Percentiles rank a stretch among this genome's conserved stretches.
Evolutionary conservation across 2,797 vertebrate species (phyloP).

Genomic region (Siniperca obscura): DNA sequence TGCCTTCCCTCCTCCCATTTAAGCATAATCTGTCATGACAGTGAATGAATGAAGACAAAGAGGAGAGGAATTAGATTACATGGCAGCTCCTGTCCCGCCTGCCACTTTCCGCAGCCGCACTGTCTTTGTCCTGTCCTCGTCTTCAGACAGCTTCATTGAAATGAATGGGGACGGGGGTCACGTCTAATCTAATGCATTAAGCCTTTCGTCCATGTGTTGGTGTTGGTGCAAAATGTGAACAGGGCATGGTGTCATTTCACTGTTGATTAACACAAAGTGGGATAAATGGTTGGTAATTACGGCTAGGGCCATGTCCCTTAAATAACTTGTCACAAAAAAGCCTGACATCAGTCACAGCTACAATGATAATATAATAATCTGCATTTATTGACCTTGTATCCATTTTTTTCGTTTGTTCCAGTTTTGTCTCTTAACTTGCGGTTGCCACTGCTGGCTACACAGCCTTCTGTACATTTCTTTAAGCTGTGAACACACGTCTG

Average conservation of each 20-base stretch:
- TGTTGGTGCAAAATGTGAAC: slow-evolving; percentile 29
- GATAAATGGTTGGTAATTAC: slow-evolving; percentile 60
- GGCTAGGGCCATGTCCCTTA: not conserved
- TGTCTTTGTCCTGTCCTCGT: slow-evolving; percentile 46
- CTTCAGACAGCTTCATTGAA: slow-evolving; percentile 59
- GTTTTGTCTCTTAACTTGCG: not conserved
- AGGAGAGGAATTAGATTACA: slow-evolving; percentile 68
- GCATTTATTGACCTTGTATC: not conserved
- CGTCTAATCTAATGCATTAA: slow-evolving; percentile 45
- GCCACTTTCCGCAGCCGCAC: slow-evolving; percentile 29
- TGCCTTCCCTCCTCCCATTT: slow-evolving; percentile 28
- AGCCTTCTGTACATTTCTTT: not conserved
- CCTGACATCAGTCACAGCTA: not conserved
- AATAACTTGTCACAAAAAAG: slow-evolving; percentile 16
- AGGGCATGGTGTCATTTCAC: slow-evolving; percentile 22
- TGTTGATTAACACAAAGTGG: slow-evolving; percentile 55
- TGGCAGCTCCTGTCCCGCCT: slow-evolving; percentile 43
- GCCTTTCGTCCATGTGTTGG: not conserved
- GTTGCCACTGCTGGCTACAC: not conserved
- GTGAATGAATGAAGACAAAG: slow-evolving; percentile 70
- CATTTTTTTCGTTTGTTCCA: not conserved
- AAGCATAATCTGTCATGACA: slow-evolving; percentile 59
- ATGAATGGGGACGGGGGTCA: slow-evolving; percentile 51
- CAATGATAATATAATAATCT: not conserved
- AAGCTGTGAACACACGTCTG: not conserved